Percentiles rank a stretch among this genome's conserved stretches.
Evolutionary conservation across 2,888 invertebrate genomes (phyloP).

Genomic region (Machimus rusticus): DNA sequence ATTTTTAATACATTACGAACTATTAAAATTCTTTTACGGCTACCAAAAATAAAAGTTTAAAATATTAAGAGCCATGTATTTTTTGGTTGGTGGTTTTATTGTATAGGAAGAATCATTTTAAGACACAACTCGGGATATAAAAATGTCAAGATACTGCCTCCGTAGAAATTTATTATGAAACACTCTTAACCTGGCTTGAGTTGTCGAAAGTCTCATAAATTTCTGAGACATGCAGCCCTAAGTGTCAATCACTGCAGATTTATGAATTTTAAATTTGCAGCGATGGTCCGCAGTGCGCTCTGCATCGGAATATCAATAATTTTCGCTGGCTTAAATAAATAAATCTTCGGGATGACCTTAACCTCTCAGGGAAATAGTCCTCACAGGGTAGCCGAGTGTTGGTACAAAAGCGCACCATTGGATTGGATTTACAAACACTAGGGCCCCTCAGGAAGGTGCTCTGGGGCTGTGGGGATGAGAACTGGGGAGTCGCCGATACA

Average conservation of each 20-base stretch:
- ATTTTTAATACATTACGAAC: background rate
- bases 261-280: background rate
- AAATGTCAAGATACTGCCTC: background rate
- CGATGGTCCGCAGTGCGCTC: background rate
- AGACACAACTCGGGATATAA: background rate
- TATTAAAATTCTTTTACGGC: background rate
- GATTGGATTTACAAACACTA: background rate
- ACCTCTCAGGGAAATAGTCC: background rate
- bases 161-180: background rate
- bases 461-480: background rate
- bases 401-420: background rate
- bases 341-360: background rate
- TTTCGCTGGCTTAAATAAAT: background rate
- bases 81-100: too few relatives aligned
- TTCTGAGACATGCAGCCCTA: background rate
- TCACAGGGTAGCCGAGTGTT: background rate
- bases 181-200: background rate
- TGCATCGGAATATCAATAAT: background rate
- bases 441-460: background rate
- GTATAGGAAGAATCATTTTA: background rate
- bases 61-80: background rate
- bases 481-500: background rate
- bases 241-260: background rate
- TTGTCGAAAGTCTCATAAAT: background rate
- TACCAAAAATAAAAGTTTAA: background rate